A percentile compares a stretch with the other conserved stretches of the same genome.
Evolutionary conservation across 2,888 invertebrate species (phyloP).

Genomic region (Synergus itoensis): DNA sequence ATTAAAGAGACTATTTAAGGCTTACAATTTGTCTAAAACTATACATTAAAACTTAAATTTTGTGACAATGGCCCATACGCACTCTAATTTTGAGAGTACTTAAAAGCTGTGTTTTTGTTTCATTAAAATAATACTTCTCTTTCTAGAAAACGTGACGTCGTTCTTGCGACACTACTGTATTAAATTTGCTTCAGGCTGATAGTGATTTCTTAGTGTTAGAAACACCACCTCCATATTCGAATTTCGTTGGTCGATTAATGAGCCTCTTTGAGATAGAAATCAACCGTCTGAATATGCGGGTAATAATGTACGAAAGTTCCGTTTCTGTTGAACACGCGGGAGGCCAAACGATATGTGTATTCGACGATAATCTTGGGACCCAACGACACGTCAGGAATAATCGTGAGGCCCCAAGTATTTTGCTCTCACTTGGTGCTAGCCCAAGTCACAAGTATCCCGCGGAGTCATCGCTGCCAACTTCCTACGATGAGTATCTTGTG

Average conservation of each 20-base stretch:
- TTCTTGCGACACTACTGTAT: too few relatives aligned
- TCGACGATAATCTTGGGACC: conserved; percentile 51
- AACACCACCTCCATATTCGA: conserved; percentile 45
- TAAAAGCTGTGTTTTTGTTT: too few relatives aligned
- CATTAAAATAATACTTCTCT: too few relatives aligned
- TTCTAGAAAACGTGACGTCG: too few relatives aligned
- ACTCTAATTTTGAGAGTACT: too few relatives aligned
- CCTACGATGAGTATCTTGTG: conserved; percentile 69
- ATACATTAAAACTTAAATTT: too few relatives aligned
- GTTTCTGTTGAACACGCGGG: conserved; percentile 46
- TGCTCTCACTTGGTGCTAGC: conserved; percentile 19
- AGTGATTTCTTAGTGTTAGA: neutral
- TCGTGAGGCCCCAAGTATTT: neutral
- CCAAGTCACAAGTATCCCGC: conserved; percentile 37
- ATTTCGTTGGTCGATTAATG: conserved; percentile 51
- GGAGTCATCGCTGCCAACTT: conserved; percentile 34
- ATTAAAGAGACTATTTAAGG: too few relatives aligned
- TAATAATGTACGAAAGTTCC: conserved; percentile 51
- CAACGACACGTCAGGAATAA: conserved; percentile 21
- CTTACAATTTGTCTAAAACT: too few relatives aligned
- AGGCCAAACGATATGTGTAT: conserved; percentile 52
- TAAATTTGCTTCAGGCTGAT: neutral
- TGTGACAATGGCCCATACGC: too few relatives aligned
- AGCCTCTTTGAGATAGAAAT: conserved; percentile 51
- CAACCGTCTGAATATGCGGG: conserved; percentile 49